These are phyloP conservation scores for Marmota monax DNA, from an alignment of 2,113 vertebrate species.

Conservation along the genomic window DNA sequence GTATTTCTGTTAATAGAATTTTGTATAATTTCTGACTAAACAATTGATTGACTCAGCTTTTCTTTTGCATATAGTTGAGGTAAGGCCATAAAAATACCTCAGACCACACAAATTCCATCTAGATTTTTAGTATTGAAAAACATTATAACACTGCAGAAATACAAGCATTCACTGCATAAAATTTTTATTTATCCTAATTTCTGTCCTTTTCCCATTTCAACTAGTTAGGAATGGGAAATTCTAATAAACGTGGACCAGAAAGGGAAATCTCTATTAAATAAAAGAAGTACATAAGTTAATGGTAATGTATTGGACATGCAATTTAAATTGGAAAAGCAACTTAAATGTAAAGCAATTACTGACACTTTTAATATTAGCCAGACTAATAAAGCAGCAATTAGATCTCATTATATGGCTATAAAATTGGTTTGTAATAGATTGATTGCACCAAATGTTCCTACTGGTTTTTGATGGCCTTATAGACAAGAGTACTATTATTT, in stretches of 20 bases:
- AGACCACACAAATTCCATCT: neutral
- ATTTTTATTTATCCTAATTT: slow-evolving; percentile 55
- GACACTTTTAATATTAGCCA: slow-evolving; percentile 90
- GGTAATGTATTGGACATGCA: slow-evolving; percentile 86
- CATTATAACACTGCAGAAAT: neutral
- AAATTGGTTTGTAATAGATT: slow-evolving; percentile 90
- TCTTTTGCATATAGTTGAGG: neutral
- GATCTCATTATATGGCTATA: slow-evolving; percentile 90
- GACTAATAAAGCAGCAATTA: slow-evolving; percentile 91
- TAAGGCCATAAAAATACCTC: neutral
- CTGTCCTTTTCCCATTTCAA: slow-evolving; percentile 70
- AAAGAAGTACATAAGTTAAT: slow-evolving; percentile 83
- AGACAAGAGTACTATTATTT: slow-evolving; percentile 82
- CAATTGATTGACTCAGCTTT: neutral
- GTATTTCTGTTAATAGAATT: slow-evolving; percentile 22
- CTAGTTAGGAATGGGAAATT: slow-evolving; percentile 70
- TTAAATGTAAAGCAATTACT: slow-evolving; percentile 89
- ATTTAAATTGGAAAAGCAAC: slow-evolving; percentile 88
- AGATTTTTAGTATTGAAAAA: neutral
- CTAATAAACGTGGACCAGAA: slow-evolving; percentile 59
- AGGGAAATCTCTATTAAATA: slow-evolving; percentile 80
- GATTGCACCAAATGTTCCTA: slow-evolving; percentile 87
- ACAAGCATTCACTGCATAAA: neutral
- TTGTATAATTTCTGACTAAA: neutral
- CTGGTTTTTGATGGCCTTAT: slow-evolving; percentile 83